phyloP scores from a whole-genome alignment of 2,113 vertebrate species.

The Centropristis striata region DNA sequence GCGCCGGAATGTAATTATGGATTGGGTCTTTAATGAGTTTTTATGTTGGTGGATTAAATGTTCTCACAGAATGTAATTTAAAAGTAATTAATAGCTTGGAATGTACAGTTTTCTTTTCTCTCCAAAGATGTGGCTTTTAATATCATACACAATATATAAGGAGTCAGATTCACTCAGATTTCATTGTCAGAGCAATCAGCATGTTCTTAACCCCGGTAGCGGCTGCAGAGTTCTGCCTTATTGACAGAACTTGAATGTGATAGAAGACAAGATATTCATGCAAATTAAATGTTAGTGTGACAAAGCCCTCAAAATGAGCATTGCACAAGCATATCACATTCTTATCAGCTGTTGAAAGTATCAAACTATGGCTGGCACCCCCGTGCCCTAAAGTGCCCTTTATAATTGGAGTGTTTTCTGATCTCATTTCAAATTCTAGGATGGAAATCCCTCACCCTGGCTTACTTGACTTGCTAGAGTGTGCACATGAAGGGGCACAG shows the following conservation, averaged over 20 bases:
- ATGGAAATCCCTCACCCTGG: slow-evolving; percentile 30
- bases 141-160: not conserved
- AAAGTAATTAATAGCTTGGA: not conserved
- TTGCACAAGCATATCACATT: slow-evolving; percentile 23
- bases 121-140: slow-evolving; percentile 6
- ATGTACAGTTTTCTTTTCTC: not conserved
- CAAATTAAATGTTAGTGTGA: slow-evolving; percentile 21
- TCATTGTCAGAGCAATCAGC: not conserved
- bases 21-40: slow-evolving; percentile 50
- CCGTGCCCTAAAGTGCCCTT: slow-evolving; percentile 33
- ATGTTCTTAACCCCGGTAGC: not conserved
- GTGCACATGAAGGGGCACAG: slow-evolving; percentile 30
- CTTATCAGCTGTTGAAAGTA: slow-evolving; percentile 33
- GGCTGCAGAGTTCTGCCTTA: not conserved
- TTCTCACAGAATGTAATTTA: slow-evolving; percentile 17
- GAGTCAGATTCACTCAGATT: not conserved
- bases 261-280: slow-evolving; percentile 16
- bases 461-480: slow-evolving; percentile 34
- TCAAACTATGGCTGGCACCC: slow-evolving; percentile 10
- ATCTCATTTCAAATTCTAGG: slow-evolving; percentile 50
- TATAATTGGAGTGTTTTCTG: slow-evolving; percentile 47
- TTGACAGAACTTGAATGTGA: slow-evolving; percentile 28
- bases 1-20: slow-evolving; percentile 22
- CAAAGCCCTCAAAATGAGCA: slow-evolving; percentile 2
- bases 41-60: slow-evolving; percentile 27